A percentile compares a stretch with the other conserved stretches of the same genome.
Conservation (phyloP, 1,140 invertebrate genomes). For the Anthonomus grandis region DNA sequence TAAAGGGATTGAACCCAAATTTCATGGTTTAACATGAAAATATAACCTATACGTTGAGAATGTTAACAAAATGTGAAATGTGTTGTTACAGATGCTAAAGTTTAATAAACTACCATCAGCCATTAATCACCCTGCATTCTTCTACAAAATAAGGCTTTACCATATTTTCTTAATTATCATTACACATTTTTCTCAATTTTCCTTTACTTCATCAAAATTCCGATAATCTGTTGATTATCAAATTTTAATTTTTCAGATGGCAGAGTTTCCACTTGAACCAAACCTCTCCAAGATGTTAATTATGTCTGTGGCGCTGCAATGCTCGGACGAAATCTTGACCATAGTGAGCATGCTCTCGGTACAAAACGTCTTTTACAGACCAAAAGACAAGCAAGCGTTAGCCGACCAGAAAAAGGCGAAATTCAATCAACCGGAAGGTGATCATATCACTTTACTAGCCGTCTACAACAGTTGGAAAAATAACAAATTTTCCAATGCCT, state of each 20-base stretch:
- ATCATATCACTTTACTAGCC: slow-evolving; percentile 95
- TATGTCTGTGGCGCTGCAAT: slow-evolving; percentile 98
- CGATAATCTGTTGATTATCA: too few species aligned
- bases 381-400: slow-evolving; percentile 95
- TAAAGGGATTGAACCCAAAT: too few species aligned
- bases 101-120: too few species aligned
- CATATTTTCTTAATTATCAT: too few species aligned
- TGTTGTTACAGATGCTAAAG: too few species aligned
- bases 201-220: too few species aligned
- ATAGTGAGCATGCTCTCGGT: slow-evolving; percentile 99
- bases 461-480: slow-evolving; percentile 99
- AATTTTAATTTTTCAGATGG: slow-evolving; percentile 75
- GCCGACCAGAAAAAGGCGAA: slow-evolving; percentile 99
- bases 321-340: slow-evolving; percentile 97
- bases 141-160: too few species aligned
- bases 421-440: slow-evolving; percentile 98
- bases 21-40: too few species aligned
- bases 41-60: too few species aligned
- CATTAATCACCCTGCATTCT: too few species aligned
- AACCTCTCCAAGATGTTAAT: slow-evolving; percentile 99
- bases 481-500: slow-evolving; percentile 98
- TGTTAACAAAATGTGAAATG: too few species aligned
- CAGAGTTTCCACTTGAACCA: slow-evolving; percentile 97
- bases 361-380: slow-evolving; percentile 97
- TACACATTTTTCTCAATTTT: too few species aligned